These are phyloP conservation scores for Coracopsis vasa DNA, from an alignment of 2,113 vertebrate species.

Conservation along the genomic window DNA sequence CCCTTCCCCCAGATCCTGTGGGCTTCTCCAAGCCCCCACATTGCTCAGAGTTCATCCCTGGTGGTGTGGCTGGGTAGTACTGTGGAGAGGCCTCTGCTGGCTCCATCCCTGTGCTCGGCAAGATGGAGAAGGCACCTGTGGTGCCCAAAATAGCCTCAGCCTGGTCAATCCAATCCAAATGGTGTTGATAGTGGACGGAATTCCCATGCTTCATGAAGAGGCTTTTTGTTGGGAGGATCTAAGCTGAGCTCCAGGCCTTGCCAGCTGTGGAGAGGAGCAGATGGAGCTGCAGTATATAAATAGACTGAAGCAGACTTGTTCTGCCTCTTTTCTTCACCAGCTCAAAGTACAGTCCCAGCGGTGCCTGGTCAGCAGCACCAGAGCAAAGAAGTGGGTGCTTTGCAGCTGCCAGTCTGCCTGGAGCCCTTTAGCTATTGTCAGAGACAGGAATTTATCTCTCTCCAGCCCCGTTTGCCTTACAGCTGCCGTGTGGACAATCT, in stretches of 20 bases:
- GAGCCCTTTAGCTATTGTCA: conserved; percentile 42
- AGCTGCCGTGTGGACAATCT: conserved; percentile 46
- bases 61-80: neutral
- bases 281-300: conserved; percentile 54
- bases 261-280: conserved; percentile 59
- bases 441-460: conserved; percentile 28
- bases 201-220: conserved; percentile 52
- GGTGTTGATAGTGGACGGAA: neutral
- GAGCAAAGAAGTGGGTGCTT: conserved; percentile 16
- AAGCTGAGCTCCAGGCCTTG: conserved; percentile 34
- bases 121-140: conserved; percentile 49
- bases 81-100: neutral
- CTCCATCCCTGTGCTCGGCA: neutral
- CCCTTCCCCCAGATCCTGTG: neutral
- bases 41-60: neutral
- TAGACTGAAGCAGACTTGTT: conserved; percentile 41
- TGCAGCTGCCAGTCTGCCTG: conserved; percentile 60
- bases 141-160: conserved; percentile 42
- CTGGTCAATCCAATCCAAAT: conserved; percentile 4
- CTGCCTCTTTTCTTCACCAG: conserved; percentile 21
- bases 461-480: neutral
- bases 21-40: neutral
- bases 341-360: conserved; percentile 33
- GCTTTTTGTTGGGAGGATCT: conserved; percentile 58
- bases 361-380: conserved; percentile 34